phyloP scores from a whole-genome alignment of 2,888 invertebrate species.

The Limnephilus rhombicus region DNA sequence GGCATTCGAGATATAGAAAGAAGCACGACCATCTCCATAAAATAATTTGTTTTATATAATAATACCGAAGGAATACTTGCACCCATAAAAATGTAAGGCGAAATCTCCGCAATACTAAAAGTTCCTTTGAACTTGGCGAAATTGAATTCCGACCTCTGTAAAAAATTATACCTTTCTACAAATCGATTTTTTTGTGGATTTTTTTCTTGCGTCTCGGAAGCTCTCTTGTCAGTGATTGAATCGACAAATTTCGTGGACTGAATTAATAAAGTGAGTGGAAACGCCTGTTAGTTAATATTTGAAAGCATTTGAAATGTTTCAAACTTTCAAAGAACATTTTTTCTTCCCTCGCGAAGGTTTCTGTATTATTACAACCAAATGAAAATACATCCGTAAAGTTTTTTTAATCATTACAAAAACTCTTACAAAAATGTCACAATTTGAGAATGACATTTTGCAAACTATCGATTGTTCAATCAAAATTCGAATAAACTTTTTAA shows the following conservation, averaged over 20 bases:
- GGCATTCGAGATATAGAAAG: too few relatives aligned
- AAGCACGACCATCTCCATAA: too few relatives aligned
- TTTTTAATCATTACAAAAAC: too few relatives aligned
- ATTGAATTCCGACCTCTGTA: background rate
- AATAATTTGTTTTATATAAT: background rate
- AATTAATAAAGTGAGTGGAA: background rate
- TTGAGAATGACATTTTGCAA: too few relatives aligned
- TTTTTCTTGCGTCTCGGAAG: background rate
- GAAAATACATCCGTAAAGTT: too few relatives aligned
- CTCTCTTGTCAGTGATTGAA: background rate
- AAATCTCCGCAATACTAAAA: background rate
- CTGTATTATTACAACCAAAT: too few relatives aligned
- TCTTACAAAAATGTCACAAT: too few relatives aligned
- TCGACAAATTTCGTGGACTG: background rate
- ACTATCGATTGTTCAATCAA: too few relatives aligned
- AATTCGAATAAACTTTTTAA: too few relatives aligned
- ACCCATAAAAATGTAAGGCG: background rate
- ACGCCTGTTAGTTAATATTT: background rate
- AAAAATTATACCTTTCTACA: background rate
- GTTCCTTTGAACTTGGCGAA: background rate
- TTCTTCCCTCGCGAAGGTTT: too few relatives aligned
- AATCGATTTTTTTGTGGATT: background rate
- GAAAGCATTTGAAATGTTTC: too few relatives aligned
- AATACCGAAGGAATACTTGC: background rate
- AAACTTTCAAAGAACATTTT: too few relatives aligned